Percentiles rank a stretch among this genome's conserved stretches.
phyloP scores from a whole-genome alignment of 2,888 invertebrate genomes.

The Chesias legatella region DNA sequence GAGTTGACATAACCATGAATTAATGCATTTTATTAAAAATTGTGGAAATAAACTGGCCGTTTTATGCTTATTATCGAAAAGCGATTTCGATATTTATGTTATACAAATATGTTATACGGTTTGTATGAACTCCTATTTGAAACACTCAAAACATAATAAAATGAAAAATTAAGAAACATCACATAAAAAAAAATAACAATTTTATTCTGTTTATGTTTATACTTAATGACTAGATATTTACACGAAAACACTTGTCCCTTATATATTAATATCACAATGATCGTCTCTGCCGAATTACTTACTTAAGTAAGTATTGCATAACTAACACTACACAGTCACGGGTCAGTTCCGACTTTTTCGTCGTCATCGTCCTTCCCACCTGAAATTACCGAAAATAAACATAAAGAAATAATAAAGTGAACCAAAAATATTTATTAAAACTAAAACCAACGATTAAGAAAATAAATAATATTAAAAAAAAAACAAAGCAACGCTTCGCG shows the following conservation, averaged over 20 bases:
- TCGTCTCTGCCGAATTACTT: conserved; percentile 68
- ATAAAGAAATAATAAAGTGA: conserved; percentile 60
- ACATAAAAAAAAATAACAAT: conserved; percentile 60
- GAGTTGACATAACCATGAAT: too few relatives aligned
- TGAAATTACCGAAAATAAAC: conserved; percentile 70
- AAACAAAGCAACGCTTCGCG: too few relatives aligned
- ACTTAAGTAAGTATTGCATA: conserved; percentile 39
- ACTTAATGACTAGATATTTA: conserved; percentile 68
- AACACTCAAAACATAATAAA: conserved; percentile 15
- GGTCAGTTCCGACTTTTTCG: conserved; percentile 69
- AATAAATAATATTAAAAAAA: too few relatives aligned
- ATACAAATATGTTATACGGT: too few relatives aligned
- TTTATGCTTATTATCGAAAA: too few relatives aligned
- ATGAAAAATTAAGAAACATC: conserved; percentile 49
- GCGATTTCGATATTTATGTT: too few relatives aligned
- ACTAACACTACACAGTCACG: conserved; percentile 60
- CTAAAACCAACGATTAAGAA: too few relatives aligned
- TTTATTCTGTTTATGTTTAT: conserved; percentile 60
- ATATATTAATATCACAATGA: conserved; percentile 75
- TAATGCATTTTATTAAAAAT: too few relatives aligned
- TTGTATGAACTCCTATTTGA: too few relatives aligned
- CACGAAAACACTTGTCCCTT: conserved; percentile 63
- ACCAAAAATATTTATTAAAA: conserved; percentile 38
- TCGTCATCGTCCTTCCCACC: conserved; percentile 74
- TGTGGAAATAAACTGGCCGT: too few relatives aligned